Percentiles rank a stretch among this genome's conserved stretches.
Conservation (phyloP, 2,113 vertebrate species). For the Scomber japonicus region DNA sequence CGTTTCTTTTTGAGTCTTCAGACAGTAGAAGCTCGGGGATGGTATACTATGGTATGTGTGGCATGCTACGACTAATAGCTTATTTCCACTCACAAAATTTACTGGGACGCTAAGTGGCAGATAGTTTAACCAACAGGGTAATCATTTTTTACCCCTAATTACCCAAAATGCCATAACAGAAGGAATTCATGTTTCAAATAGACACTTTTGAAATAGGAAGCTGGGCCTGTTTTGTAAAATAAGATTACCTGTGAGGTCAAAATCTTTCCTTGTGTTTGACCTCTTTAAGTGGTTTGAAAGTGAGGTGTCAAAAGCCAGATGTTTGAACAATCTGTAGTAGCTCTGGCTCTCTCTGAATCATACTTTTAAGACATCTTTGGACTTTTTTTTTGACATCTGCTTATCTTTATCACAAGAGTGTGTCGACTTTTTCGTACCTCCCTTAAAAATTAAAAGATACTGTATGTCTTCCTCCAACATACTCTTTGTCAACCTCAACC, state of each 20-base stretch:
- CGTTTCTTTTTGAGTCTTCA: constrained; percentile 13
- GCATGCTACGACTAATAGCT: constrained; percentile 49
- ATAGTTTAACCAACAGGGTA: background rate
- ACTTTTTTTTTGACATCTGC: too few species aligned
- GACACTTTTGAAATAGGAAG: background rate
- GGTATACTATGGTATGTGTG: constrained; percentile 29
- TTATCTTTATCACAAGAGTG: background rate
- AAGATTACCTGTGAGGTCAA: constrained; percentile 31
- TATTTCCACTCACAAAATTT: constrained; percentile 34
- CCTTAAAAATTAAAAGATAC: background rate
- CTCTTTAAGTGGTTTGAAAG: constrained; percentile 35
- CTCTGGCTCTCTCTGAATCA: background rate
- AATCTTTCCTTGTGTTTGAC: constrained; percentile 43
- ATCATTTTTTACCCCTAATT: background rate
- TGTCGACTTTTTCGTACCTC: background rate
- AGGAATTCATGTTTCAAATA: background rate
- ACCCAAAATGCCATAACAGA: background rate
- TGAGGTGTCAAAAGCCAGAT: constrained; percentile 49
- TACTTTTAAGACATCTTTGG: background rate
- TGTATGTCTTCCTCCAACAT: background rate
- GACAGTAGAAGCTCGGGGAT: constrained; percentile 7
- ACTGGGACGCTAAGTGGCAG: background rate
- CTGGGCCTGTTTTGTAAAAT: background rate
- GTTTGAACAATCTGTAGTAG: constrained; percentile 34
- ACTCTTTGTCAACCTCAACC: background rate